Percentiles rank a stretch among this genome's conserved stretches.
These are phyloP conservation scores for Acanthoscelides obtectus DNA, from an alignment of 2,888 invertebrate genomes.

Conservation along the genomic window DNA sequence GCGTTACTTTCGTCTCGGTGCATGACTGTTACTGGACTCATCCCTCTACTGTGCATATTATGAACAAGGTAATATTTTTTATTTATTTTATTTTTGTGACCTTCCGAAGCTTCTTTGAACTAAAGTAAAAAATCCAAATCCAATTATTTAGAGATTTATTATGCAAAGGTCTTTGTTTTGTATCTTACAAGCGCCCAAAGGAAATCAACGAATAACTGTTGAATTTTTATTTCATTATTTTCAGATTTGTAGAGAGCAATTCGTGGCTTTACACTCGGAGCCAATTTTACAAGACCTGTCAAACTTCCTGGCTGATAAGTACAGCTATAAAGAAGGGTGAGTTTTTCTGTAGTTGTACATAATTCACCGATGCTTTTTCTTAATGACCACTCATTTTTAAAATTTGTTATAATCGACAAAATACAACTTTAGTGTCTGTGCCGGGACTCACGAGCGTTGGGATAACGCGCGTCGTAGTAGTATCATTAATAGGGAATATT, in stretches of 20 bases:
- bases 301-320: constrained; percentile 63
- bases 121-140: no score
- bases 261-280: constrained; percentile 90
- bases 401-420: no score
- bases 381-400: constrained; percentile 6
- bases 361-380: not conserved
- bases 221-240: constrained; percentile 31
- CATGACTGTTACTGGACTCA: constrained; percentile 99
- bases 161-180: no score
- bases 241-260: constrained; percentile 94
- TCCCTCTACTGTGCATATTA: constrained; percentile 73
- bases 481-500: no score
- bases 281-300: constrained; percentile 88
- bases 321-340: constrained; percentile 61
- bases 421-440: no score
- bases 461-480: no score
- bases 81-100: not conserved
- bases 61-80: constrained; percentile 71
- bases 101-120: no score
- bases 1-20: constrained; percentile 90
- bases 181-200: no score
- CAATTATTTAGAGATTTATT: no score
- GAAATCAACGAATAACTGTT: no score
- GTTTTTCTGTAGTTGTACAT: no score
- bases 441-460: no score